phyloP scores from a whole-genome alignment of 2,888 invertebrate genomes.

The Drosophila ustulata region DNA sequence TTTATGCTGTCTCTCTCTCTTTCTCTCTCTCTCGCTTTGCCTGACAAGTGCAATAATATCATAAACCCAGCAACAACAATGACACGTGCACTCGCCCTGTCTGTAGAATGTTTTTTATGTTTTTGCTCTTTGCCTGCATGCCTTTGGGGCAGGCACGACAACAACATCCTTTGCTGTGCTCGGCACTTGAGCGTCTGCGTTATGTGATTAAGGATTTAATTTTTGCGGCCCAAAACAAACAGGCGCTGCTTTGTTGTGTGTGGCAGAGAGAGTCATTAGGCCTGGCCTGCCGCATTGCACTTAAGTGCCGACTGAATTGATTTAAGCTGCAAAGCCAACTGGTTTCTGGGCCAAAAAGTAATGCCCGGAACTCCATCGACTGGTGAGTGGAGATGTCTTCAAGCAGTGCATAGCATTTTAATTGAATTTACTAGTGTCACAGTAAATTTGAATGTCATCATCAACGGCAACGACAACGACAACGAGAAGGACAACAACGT shows the following conservation, averaged over 20 bases:
- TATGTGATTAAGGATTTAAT: conserved; percentile 81
- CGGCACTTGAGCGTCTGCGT: conserved; percentile 59
- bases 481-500: background rate
- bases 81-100: conserved; percentile 45
- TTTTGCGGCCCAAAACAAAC: conserved; percentile 46
- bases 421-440: conserved; percentile 76
- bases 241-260: conserved; percentile 12
- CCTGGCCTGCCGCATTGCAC: conserved; percentile 34
- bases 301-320: conserved; percentile 56
- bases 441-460: conserved; percentile 73
- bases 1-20: conserved; percentile 46
- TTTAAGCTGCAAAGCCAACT: conserved; percentile 37
- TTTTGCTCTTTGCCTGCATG: conserved; percentile 32
- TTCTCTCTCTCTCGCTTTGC: conserved; percentile 14
- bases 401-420: conserved; percentile 67
- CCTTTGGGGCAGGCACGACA: conserved; percentile 32
- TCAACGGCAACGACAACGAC: conserved; percentile 33
- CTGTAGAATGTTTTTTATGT: conserved; percentile 24
- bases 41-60: conserved; percentile 78
- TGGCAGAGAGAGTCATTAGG: conserved; percentile 46
- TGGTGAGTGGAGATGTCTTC: background rate
- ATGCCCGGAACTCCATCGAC: conserved; percentile 15
- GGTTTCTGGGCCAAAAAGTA: conserved; percentile 45
- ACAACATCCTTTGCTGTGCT: conserved; percentile 25
- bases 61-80: conserved; percentile 64